phyloP scores from a whole-genome alignment of 2,113 vertebrate species.

The Hippocampus barbouri region DNA sequence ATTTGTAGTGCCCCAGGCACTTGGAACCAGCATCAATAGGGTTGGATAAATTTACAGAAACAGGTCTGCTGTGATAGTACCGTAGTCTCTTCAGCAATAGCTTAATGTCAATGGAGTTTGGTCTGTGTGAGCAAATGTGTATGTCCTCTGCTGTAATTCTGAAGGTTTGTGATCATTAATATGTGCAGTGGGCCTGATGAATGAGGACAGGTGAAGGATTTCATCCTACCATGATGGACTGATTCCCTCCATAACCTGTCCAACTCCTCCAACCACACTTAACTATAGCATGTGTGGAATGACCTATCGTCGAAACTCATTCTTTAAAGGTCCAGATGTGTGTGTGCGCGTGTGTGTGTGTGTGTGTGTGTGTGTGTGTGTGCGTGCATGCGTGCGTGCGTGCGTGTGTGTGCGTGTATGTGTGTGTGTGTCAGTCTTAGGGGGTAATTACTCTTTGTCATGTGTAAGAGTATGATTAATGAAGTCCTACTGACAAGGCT shows the following conservation, averaged over 20 bases:
- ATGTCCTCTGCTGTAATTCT: conserved; percentile 75
- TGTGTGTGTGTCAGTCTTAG: conserved; percentile 18
- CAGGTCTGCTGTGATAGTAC: conserved; percentile 10
- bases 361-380: background rate
- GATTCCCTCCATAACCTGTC: conserved; percentile 66
- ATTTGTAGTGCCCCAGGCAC: conserved; percentile 36
- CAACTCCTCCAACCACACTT: conserved; percentile 48
- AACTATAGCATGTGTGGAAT: conserved; percentile 15
- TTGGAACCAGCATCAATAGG: conserved; percentile 31
- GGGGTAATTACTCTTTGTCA: conserved; percentile 71
- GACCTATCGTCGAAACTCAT: conserved; percentile 60
- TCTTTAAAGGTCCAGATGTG: background rate
- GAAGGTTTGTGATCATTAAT: conserved; percentile 79
- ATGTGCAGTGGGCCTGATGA: conserved; percentile 74
- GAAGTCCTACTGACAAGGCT: conserved; percentile 61
- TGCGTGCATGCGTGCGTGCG: conserved; percentile 1
- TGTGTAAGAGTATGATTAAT: conserved; percentile 72
- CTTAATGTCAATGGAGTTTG: background rate
- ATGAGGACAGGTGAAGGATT: conserved; percentile 75
- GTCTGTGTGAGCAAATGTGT: conserved; percentile 19
- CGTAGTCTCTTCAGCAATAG: conserved; percentile 15
- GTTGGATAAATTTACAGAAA: background rate
- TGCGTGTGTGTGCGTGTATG: background rate
- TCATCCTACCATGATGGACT: conserved; percentile 71
- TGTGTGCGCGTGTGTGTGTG: background rate